Evolutionary conservation across 2,113 vertebrate genomes (phyloP), one percentile per base, ranked within the genome.

Genomic region (Toxotes chatareus): DNA sequence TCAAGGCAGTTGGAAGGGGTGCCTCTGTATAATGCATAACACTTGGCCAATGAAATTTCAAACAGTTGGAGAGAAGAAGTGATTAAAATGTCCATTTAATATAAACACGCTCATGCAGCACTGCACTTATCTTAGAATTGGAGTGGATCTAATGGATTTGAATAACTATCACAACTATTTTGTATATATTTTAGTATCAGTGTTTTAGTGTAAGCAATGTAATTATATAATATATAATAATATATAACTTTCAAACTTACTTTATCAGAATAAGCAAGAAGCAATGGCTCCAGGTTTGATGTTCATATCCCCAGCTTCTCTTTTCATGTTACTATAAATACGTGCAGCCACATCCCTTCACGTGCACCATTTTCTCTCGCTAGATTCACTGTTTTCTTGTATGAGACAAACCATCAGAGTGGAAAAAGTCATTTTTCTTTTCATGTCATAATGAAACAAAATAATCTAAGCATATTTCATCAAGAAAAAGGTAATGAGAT

Each of bases 291-390:
- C 67, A 67, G 42, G 60, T 86, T 86, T 85, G 81, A 90, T 83
- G 73, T 71, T 63, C 55, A 65, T 16, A 51, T 80, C 76, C 42
- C 36, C 59, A 31, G 63, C 71, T 55, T 79, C 49, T 65, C 55
- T 82, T 74, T 79, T 61, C 34, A 59, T 82, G 63, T 71, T 69
- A 8, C 85, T 83, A 87, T 84, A 87, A 91, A 91, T 87, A 88
- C 73, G 67, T n/a, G 13, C 61, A 74, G 49, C 61, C 49, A 57
- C 68, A 69, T 78, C 55, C 11, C 55, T 57, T 47, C 66, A 23
- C 36, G 31, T 75, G 74, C 80, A 56, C 78, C 51, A 23, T 71
- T 79, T 55, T 42, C 61, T 65, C 68, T 64, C 67, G 11, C 60
- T 47, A 79, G 4, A 74, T 70, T 31, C 62, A 38, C 38, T 38